Evolutionary conservation across 2,888 invertebrate species (phyloP), one percentile per base, ranked within the genome.

Genomic region (Coenonympha glycerion): DNA sequence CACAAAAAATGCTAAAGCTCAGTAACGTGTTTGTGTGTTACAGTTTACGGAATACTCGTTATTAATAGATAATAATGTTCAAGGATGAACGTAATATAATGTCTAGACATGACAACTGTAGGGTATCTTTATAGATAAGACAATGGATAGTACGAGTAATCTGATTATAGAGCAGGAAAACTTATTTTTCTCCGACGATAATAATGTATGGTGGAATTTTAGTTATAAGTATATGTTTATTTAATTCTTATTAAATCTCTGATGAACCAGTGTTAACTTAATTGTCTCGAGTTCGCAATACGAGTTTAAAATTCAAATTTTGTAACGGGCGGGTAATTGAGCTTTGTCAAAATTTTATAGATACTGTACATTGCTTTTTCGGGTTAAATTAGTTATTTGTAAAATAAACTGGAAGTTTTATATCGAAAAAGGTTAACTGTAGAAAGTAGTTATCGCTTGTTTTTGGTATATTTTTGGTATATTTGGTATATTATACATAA

Each of bases 291-390:
- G 19, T 46, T 36, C 28, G 37, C 46, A 46, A 37, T 37, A 46
- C 36, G 46, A 36, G 46, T 15, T 36, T 37, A 8, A 28, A 37
- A 46, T 37, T 46, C 9, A 19, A 37, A 46, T 37, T 46, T 46
- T 36, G 36, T 37, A 46, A 26, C 46, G 28, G 46, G 19, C 37
- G 28, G 46, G 19, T n/a, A 19, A 36, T 24, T 2, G 21, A 28
- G 19, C 37, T 46, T 37, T 36, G 28, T 46, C 19, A 37, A 45
- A 45, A 9, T 11, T 22, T 28, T 31, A 42, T 31, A 6, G 22
- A n/a, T n/a, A n/a, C 19, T 34, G 45, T 37, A 46, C 46, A 19
- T 31, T 30, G 42, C 42, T 44, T 37, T 15, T 13, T 18, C 6
- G 48, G 40, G n/a, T 48, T 33, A 24, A 28, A 39, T 39, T 22